These are phyloP conservation scores for Meteorus colon DNA, from an alignment of 2,888 invertebrate genomes.

Conservation along the genomic window DNA sequence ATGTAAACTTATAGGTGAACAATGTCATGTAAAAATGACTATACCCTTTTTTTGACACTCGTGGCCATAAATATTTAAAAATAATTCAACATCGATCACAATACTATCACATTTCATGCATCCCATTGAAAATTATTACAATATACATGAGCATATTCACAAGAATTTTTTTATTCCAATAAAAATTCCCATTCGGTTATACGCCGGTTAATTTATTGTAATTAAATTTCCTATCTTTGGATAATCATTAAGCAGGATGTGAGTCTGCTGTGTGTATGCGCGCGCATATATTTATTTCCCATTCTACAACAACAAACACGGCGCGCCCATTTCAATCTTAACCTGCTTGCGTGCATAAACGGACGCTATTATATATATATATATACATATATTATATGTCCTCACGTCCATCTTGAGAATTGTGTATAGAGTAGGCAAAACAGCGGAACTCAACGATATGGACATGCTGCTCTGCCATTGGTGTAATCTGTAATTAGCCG, in stretches of 20 bases:
- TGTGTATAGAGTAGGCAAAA: conserved; percentile 22
- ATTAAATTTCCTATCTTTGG: conserved; percentile 71
- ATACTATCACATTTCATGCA: not conserved
- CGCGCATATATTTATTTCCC: conserved; percentile 49
- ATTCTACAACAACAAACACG: conserved; percentile 52
- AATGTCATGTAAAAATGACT: not conserved
- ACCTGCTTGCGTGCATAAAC: conserved; percentile 29
- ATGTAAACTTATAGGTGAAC: no score
- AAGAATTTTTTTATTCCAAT: not conserved
- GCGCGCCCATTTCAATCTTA: conserved; percentile 58
- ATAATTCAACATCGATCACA: not conserved
- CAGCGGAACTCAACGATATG: not conserved
- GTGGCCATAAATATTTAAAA: not conserved
- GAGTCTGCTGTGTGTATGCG: conserved; percentile 37
- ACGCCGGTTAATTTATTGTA: conserved; percentile 71
- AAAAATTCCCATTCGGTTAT: conserved; percentile 34
- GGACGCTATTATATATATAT: conserved; percentile 15
- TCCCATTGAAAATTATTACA: not conserved
- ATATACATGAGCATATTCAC: not conserved
- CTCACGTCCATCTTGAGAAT: conserved; percentile 55
- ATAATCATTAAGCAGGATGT: conserved; percentile 59
- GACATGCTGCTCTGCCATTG: conserved; percentile 40
- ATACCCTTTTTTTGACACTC: not conserved
- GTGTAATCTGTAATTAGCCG: conserved; percentile 72
- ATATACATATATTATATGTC: conserved; percentile 49